Evolutionary conservation across 2,797 vertebrate genomes (phyloP).

Genomic region (Melanotaenia pygmaea): DNA sequence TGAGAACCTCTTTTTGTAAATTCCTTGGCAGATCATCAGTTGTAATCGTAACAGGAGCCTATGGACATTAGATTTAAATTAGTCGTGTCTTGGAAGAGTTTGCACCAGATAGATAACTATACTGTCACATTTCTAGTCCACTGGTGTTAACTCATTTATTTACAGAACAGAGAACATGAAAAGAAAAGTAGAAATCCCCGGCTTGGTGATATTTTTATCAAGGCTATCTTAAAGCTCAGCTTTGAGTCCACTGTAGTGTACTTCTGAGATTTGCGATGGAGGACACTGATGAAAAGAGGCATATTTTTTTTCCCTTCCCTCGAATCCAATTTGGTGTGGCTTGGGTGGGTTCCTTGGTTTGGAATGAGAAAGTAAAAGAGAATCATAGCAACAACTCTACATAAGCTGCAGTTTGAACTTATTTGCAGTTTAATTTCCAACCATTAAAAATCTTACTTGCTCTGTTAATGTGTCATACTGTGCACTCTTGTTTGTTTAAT

Average conservation of each 20-base stretch:
- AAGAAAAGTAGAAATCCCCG: slow-evolving; percentile 49
- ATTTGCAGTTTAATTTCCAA: slow-evolving; percentile 36
- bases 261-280: slow-evolving; percentile 52
- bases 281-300: slow-evolving; percentile 63
- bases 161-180: slow-evolving; percentile 44
- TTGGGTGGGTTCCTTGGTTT: slow-evolving; percentile 24
- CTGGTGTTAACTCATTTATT: slow-evolving; percentile 38
- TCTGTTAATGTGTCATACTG: slow-evolving; percentile 36
- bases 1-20: slow-evolving; percentile 7
- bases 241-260: slow-evolving; percentile 40
- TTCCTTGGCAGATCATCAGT: slow-evolving; percentile 39
- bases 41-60: slow-evolving; percentile 29
- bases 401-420: slow-evolving; percentile 9
- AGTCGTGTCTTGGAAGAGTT: slow-evolving; percentile 21
- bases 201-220: slow-evolving; percentile 57
- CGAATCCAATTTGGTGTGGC: slow-evolving; percentile 48
- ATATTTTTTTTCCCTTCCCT: slow-evolving; percentile 31
- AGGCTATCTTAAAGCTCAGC: slow-evolving; percentile 48
- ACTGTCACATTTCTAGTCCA: slow-evolving; percentile 23
- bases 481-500: slow-evolving; percentile 60
- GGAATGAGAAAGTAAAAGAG: slow-evolving; percentile 16
- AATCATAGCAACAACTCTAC: not conserved
- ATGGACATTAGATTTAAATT: slow-evolving; percentile 34
- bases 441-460: slow-evolving; percentile 28
- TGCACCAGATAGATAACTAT: slow-evolving; percentile 18